Percentiles rank a stretch among this genome's conserved stretches.
Conservation (phyloP, 2,113 vertebrate species). For the Barbus barbus region DNA sequence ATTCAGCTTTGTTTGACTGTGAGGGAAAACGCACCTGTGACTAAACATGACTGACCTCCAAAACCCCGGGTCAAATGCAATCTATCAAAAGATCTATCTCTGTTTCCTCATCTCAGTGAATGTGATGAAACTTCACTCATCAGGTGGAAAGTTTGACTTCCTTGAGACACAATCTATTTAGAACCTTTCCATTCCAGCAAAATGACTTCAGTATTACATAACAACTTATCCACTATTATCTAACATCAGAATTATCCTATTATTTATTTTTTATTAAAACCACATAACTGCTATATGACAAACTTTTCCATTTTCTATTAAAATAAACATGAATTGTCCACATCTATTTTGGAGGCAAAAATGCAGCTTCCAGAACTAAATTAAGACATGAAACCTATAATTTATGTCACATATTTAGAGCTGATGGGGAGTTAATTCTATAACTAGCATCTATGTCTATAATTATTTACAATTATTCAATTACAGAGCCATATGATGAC, state of each 20-base stretch:
- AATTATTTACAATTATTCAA: background rate
- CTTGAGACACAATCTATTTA: slow-evolving; percentile 23
- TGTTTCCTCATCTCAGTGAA: background rate
- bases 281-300: background rate
- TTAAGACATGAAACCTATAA: background rate
- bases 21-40: slow-evolving; percentile 16
- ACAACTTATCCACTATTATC: no score
- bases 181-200: slow-evolving; percentile 20
- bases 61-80: slow-evolving; percentile 10
- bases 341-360: background rate
- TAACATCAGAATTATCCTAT: background rate
- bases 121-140: slow-evolving; percentile 32
- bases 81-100: background rate
- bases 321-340: background rate
- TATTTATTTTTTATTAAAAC: background rate
- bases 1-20: slow-evolving; percentile 41
- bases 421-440: background rate
- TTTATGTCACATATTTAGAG: background rate
- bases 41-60: background rate
- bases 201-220: background rate
- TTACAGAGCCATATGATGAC: background rate
- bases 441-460: background rate
- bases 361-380: background rate
- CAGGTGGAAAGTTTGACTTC: no score
- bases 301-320: background rate